Evolutionary conservation across 2,797 vertebrate genomes (phyloP).

Genomic region (Gallinago stenura): DNA sequence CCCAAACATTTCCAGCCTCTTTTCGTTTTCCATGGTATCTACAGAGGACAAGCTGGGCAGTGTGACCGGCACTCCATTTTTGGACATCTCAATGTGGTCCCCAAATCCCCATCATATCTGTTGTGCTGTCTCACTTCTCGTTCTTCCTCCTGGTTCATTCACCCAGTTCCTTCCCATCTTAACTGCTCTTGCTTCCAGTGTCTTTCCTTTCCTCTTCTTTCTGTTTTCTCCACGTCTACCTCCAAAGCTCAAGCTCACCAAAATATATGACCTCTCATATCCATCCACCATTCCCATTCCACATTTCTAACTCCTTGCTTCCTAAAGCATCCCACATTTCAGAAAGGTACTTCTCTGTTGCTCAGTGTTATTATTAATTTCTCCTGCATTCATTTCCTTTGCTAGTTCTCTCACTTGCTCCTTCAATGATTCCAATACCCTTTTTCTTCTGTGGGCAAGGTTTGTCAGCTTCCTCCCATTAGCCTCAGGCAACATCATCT

Average conservation of each 20-base stretch:
- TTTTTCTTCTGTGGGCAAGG: background rate
- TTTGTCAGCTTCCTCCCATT: background rate
- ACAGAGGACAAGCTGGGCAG: background rate
- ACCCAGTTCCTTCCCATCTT: background rate
- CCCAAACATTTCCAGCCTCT: background rate
- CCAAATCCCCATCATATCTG: background rate
- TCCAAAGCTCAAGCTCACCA: background rate
- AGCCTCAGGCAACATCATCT: conserved; percentile 2
- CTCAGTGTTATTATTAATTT: background rate
- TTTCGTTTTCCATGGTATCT: background rate
- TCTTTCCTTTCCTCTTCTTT: background rate
- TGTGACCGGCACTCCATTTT: background rate
- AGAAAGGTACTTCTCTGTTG: background rate
- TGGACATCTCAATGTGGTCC: background rate
- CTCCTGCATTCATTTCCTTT: background rate
- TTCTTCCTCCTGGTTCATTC: background rate
- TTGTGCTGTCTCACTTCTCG: background rate
- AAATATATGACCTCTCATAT: background rate
- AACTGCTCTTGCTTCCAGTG: background rate
- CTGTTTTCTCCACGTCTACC: background rate
- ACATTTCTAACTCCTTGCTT: background rate
- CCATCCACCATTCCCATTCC: background rate
- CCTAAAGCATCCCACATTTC: background rate
- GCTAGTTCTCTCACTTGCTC: background rate
- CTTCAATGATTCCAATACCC: background rate